phyloP scores from a whole-genome alignment of 2,888 invertebrate genomes.

The Phaedon cochleariae region DNA sequence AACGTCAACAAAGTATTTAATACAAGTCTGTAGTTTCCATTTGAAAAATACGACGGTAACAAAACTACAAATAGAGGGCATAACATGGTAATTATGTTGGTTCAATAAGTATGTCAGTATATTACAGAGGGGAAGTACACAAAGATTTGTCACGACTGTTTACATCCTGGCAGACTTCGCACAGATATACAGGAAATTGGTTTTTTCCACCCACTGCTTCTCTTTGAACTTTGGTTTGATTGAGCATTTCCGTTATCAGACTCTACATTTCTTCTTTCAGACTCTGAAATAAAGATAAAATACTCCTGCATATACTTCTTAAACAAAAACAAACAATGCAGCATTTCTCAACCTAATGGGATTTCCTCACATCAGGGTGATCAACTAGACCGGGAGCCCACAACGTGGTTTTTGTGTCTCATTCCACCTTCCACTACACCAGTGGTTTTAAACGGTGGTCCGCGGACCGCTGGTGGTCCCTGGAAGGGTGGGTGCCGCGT shows the following conservation, averaged over 20 bases:
- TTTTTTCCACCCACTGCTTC: slow-evolving; percentile 65
- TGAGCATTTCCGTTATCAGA: slow-evolving; percentile 55
- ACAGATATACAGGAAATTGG: slow-evolving; percentile 69
- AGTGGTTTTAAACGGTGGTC: no score
- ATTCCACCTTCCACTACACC: no score
- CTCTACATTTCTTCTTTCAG: slow-evolving; percentile 24
- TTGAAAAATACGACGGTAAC: slow-evolving; percentile 39
- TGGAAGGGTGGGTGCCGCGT: no score
- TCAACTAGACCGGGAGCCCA: no score
- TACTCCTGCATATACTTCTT: background rate
- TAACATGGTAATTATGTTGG: background rate
- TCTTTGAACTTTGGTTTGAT: slow-evolving; percentile 60
- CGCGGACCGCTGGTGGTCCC: no score
- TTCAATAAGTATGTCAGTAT: background rate
- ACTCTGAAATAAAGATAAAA: slow-evolving; percentile 19
- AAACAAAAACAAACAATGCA: background rate
- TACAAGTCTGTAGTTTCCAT: slow-evolving; percentile 43
- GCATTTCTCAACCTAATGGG: no score
- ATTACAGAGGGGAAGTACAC: slow-evolving; percentile 20
- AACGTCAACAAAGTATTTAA: slow-evolving; percentile 50
- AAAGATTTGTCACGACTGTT: slow-evolving; percentile 67
- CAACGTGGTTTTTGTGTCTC: no score
- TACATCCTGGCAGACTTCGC: slow-evolving; percentile 69
- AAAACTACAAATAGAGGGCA: slow-evolving; percentile 35
- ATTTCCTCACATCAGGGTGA: no score